Conservation (phyloP, 1,140 invertebrate genomes). For the Neodiprion virginianus region DNA sequence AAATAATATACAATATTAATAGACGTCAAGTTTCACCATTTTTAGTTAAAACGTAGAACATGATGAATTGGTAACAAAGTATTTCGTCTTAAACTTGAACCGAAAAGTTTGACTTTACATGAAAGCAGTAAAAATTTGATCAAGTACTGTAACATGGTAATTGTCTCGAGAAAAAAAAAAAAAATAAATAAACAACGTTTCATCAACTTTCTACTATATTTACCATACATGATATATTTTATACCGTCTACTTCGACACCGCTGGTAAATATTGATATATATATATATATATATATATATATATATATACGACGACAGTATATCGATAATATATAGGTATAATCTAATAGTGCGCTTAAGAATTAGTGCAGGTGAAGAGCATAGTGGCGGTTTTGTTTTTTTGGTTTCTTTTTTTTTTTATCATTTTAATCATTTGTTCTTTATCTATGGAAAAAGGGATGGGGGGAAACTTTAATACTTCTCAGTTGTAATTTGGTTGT, state of each 20-base stretch:
- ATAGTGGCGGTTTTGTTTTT: neutral
- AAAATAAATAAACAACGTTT: neutral
- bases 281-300: neutral
- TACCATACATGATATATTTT: constrained; percentile 3
- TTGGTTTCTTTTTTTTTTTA: neutral
- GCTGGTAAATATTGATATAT: neutral
- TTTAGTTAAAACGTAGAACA: no score
- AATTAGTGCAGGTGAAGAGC: constrained; percentile 11
- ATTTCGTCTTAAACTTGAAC: no score
- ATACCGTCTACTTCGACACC: neutral
- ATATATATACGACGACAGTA: neutral
- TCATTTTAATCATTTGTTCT: neutral
- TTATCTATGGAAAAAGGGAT: no score
- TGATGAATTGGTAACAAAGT: no score
- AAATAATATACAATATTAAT: no score
- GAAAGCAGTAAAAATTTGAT: no score
- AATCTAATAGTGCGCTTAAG: neutral
- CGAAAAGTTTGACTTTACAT: no score
- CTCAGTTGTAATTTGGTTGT: constrained; percentile 41
- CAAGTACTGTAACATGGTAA: neutral
- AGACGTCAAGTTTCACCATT: no score
- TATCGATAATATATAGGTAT: neutral
- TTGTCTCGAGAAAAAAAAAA: neutral
- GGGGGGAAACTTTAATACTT: no score
- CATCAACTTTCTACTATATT: neutral